These are phyloP conservation scores for Semicossyphus pulcher DNA, from an alignment of 2,113 vertebrate genomes.

Conservation along the genomic window DNA sequence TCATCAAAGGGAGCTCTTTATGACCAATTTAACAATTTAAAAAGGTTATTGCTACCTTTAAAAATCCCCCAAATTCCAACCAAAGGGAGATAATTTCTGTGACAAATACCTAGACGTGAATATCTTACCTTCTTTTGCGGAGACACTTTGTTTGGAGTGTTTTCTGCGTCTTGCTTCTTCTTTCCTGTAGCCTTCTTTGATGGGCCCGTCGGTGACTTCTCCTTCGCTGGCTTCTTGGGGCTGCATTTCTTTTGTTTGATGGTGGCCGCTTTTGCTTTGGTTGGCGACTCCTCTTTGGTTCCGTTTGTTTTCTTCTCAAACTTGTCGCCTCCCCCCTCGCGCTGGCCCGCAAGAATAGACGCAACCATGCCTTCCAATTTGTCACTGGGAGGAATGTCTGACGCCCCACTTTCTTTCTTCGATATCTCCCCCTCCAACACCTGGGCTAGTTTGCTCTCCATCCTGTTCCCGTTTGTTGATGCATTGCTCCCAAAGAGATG, in stretches of 20 bases:
- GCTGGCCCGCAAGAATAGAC: constrained; percentile 72
- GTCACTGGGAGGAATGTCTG: constrained; percentile 69
- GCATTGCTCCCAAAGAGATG: constrained; percentile 64
- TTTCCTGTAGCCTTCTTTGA: constrained; percentile 65
- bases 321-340: constrained; percentile 45
- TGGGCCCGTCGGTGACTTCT: constrained; percentile 53
- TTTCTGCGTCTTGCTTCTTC: constrained; percentile 71
- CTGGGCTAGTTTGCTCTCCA: constrained; percentile 77
- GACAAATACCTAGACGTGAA: neutral
- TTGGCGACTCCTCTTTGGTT: constrained; percentile 80
- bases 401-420: constrained; percentile 76
- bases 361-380: constrained; percentile 76
- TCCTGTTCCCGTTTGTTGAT: constrained; percentile 74
- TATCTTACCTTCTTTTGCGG: constrained; percentile 78
- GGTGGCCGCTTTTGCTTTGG: constrained; percentile 71
- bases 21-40: neutral
- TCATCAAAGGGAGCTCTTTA: neutral
- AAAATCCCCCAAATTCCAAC: too few relatives aligned
- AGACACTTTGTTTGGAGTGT: constrained; percentile 52
- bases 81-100: neutral
- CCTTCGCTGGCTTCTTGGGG: constrained; percentile 73
- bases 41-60: too few relatives aligned
- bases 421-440: constrained; percentile 81
- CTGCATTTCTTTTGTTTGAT: constrained; percentile 77
- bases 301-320: constrained; percentile 76